phyloP scores from a whole-genome alignment of 2,797 vertebrate genomes.

The Champsocephalus esox region DNA sequence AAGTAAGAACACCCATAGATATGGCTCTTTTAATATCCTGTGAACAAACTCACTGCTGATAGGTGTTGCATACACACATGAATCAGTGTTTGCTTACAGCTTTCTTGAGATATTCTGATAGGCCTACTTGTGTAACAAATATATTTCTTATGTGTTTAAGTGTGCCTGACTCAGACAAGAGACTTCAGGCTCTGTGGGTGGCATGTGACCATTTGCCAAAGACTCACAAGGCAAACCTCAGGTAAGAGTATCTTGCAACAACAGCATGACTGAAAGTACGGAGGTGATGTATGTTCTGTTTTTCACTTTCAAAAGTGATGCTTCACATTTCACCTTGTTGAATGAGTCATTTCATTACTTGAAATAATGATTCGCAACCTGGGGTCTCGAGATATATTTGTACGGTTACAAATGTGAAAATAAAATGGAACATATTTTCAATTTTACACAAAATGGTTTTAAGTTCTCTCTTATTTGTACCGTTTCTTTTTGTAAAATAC shows the following conservation, averaged over 20 bases:
- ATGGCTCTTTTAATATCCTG: constrained; percentile 26
- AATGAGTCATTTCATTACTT: neutral
- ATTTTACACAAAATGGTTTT: neutral
- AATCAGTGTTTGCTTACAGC: constrained; percentile 7
- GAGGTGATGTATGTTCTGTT: neutral
- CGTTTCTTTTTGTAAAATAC: neutral
- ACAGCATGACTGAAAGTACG: neutral
- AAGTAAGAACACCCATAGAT: constrained; percentile 83
- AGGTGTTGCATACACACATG: constrained; percentile 27
- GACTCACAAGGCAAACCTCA: constrained; percentile 90
- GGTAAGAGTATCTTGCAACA: constrained; percentile 58
- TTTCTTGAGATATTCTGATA: neutral
- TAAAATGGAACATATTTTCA: neutral
- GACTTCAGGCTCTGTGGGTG: constrained; percentile 94
- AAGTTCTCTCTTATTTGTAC: neutral
- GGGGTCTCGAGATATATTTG: neutral
- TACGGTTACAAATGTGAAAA: neutral
- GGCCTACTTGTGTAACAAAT: constrained; percentile 10
- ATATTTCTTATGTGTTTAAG: constrained; percentile 74
- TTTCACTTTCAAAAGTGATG: constrained; percentile 9
- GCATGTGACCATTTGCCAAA: constrained; percentile 93
- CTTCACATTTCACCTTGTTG: neutral
- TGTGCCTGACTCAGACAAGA: constrained; percentile 92
- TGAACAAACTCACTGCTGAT: constrained; percentile 22
- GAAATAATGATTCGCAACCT: neutral